Evolutionary conservation across 1,140 invertebrate genomes (phyloP).

Genomic region (Listronotus bonariensis): DNA sequence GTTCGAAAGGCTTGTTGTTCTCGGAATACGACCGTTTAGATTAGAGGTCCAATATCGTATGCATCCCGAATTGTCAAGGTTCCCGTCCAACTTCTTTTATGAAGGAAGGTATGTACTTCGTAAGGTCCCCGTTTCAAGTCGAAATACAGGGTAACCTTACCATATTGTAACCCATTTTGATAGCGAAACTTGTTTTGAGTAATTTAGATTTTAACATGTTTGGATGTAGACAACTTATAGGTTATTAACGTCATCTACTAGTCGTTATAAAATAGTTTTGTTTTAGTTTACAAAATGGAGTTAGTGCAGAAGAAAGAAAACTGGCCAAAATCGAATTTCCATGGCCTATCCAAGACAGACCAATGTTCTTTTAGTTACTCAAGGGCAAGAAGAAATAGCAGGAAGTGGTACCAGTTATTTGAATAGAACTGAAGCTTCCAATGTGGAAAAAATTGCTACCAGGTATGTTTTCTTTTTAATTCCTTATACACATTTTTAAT

Average conservation of each 20-base stretch:
- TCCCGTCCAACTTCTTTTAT: slow-evolving; percentile 99
- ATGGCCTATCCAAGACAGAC: slow-evolving; percentile 94
- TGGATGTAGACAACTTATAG: too few relatives aligned
- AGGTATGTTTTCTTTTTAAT: slow-evolving; percentile 44
- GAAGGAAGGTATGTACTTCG: slow-evolving; percentile 78
- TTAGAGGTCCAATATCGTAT: slow-evolving; percentile 99
- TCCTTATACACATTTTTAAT: neutral
- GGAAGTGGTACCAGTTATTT: slow-evolving; percentile 98
- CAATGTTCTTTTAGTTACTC: slow-evolving; percentile 99
- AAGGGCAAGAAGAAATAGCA: slow-evolving; percentile 98
- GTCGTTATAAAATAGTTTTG: neutral
- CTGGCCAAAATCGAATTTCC: slow-evolving; percentile 94
- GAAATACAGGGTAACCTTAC: too few relatives aligned
- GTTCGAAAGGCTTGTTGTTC: slow-evolving; percentile 95
- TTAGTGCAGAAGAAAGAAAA: slow-evolving; percentile 92
- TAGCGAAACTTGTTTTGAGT: too few relatives aligned
- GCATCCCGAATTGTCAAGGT: slow-evolving; percentile 95
- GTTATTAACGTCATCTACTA: too few relatives aligned
- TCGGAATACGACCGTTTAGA: slow-evolving; percentile 93
- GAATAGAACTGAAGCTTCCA: slow-evolving; percentile 97
- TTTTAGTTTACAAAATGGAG: slow-evolving; percentile 87
- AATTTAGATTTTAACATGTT: too few relatives aligned
- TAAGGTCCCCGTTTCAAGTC: too few relatives aligned
- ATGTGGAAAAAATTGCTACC: slow-evolving; percentile 97
- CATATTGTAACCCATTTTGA: too few relatives aligned